Base-by-base conservation (phyloP, 2,113 vertebrate genomes). In the Hippocampus zosterae region DNA sequence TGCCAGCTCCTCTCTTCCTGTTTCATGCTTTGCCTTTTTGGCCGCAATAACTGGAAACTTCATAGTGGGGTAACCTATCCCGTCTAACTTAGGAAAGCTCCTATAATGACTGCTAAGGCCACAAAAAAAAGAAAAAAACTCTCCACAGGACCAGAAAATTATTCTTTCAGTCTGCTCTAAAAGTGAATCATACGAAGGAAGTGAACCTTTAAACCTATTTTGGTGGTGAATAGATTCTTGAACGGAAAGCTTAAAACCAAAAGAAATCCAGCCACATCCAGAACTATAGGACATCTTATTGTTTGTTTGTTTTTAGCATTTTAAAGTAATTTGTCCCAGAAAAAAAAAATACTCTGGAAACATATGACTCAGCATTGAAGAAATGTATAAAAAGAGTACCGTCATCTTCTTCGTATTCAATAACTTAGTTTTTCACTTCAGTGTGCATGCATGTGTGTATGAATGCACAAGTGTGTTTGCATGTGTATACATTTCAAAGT, bases 1-100 rank as follows among this genome's bases (percentile, higher is more conserved):
- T 84, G 78, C 76, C 86, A 81, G 69, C 50, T 73, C 15, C 19
- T 70, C 80, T 81, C 23, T 67, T 82, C 67, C 74, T 62, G 71
- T 77, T 85, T 76, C 73, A 21, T 63, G 41, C 57, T 81, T 59
- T 81, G 60, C 70, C 77, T 80, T 78, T 78, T 73, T 56, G 63
- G 60, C 56, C 73, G 78, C 72, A 79, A 76, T 68, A 70, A 78
- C 67, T 84, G 74, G 77, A 85, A 87, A 81, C 41, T 72, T 84
- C 72, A 75, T 70, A 72, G 75, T 72, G 76, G 40, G 44, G 59
- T 67, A 84, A 89, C 82, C 71, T 76, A 68, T 74, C 42, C 71
- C 57, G 19, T 81, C 78, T 72, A 29, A 67, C 67, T 72, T 56
- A 76, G 77, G 68, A 82, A 83, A 77, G 42, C 44, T 81, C 63